These are phyloP conservation scores for Sycophila texana DNA, from an alignment of 2,888 invertebrate genomes.

Conservation along the genomic window DNA sequence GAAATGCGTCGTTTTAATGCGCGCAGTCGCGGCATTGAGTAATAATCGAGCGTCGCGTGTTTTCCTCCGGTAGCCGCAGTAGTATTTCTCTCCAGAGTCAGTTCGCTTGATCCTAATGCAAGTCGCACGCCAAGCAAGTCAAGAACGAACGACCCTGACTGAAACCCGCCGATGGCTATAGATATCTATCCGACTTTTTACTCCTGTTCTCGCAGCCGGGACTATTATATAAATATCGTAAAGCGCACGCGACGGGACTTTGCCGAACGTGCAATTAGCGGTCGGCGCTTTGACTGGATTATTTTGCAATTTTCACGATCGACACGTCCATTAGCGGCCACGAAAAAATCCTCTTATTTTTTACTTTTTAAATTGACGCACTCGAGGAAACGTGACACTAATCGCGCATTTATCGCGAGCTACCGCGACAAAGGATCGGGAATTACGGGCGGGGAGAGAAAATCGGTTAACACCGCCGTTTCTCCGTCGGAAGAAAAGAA, in stretches of 20 bases:
- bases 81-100: neutral
- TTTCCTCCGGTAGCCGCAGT: neutral
- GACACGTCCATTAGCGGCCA: constrained; percentile 7
- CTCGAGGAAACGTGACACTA: too few species aligned
- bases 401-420: too few species aligned
- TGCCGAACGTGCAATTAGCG: constrained; percentile 26
- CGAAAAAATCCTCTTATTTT: neutral
- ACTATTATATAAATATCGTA: constrained; percentile 37
- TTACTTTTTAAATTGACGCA: too few species aligned
- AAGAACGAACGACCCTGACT: constrained; percentile 34
- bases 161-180: constrained; percentile 29
- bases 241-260: constrained; percentile 10
- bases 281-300: constrained; percentile 17
- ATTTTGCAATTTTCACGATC: constrained; percentile 31
- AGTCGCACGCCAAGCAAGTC: neutral
- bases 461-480: too few species aligned
- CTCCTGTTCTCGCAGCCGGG: neutral
- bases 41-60: constrained; percentile 21
- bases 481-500: neutral
- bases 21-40: constrained; percentile 28
- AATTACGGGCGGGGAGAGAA: too few species aligned
- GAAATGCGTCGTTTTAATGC: constrained; percentile 15
- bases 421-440: too few species aligned
- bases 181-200: constrained; percentile 6
- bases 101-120: neutral